Evolutionary conservation across 2,888 invertebrate genomes (phyloP), one percentile per base, ranked within the genome.

Genomic region (Tupiocoris notatus): DNA sequence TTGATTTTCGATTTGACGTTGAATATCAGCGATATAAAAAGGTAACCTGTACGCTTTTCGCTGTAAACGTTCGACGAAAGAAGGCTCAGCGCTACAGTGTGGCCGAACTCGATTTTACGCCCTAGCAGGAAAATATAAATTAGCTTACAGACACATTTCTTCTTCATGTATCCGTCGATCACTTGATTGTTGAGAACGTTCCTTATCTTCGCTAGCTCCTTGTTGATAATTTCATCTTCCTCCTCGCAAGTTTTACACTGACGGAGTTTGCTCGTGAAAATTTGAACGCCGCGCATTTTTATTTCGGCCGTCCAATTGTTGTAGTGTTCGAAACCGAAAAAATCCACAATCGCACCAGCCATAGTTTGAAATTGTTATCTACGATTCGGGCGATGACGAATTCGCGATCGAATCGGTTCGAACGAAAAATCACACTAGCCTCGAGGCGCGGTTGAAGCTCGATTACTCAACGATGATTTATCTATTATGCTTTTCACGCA

Each of bases 11-110:
- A 61, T 24, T 63, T 25, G 9, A 20, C n/a, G 21, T 62, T 7
- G 54, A 62, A 73, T 20, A 73, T 18, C 12, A 73, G 24, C 1
- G 73, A 73, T 25, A 73, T 24, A 20, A 73, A 73, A 22, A 73
- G 21, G 39, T 73, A 73, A 21, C 73, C 73, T 21, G 39, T 54
- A 22, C 39, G 25, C 62, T 73, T 73, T 21, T 73, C 73, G n/a
- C n/a, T n/a, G 62, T n/a, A 20, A 9, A 62, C 24, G 17, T 73
- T 73, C 12, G 73, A 73, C 12, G 73, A 62, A 3, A 73, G 21
- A 20, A 73, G 21, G 62, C 63, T 73, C 62, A 73, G 23, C 21
- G 73, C 73, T 7, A 61, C 73, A 17, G 21, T 39, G 21, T 54
- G 57, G 21, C 73, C 73, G 21, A 73, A 63, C 17, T 20, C 58